Evolutionary conservation across 1,140 invertebrate genomes (phyloP), one percentile per base, ranked within the genome.

Genomic region (Drosophila repleta): DNA sequence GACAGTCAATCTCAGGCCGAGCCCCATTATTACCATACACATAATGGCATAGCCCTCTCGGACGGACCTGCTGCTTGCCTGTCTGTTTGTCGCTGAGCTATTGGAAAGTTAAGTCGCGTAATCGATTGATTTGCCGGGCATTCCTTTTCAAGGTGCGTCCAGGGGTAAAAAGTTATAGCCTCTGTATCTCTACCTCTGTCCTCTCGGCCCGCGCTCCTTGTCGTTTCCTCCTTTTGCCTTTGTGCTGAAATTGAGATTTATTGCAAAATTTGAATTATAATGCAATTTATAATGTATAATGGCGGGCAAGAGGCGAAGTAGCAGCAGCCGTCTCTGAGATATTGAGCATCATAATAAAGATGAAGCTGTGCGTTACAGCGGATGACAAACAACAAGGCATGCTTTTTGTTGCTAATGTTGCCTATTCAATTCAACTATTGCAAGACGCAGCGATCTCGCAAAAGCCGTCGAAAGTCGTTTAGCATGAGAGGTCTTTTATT

Each of bases 261-360:
- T 90, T 90, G 87, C 87, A 90, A 84, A 90, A 90, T 90, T 90
- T 90, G 87, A 90, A 90, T 90, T 90, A 90, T 90, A 90, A 90
- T 90, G 87, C 81, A 82, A 88, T 88, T 88, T 88, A 89, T 88
- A 88, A 88, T 83, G 87, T 79, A 89, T 79, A 88, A 89, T 83
- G 84, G 76, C 84, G 79, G 72, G 57, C 53, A 48, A 71, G 58
- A 49, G 48, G 51, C 57, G 51, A 32, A 61, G 57, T 26, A 67
- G 51, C 70, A 57, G 69, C 67, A 43, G 70, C 58, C 56, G 74
- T 66, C 69, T 58, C 49, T 26, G 56, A 81, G 79, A 88, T 87
- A 87, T 87, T 83, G 83, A 88, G 79, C 75, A 83, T 75, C 66
- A 85, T 85, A 87, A 85, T 82, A 79, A 85, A 82, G 82, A 88